Conservation (phyloP, 64 coral and sea anemone genomes). For the Montipora cactus region DNA sequence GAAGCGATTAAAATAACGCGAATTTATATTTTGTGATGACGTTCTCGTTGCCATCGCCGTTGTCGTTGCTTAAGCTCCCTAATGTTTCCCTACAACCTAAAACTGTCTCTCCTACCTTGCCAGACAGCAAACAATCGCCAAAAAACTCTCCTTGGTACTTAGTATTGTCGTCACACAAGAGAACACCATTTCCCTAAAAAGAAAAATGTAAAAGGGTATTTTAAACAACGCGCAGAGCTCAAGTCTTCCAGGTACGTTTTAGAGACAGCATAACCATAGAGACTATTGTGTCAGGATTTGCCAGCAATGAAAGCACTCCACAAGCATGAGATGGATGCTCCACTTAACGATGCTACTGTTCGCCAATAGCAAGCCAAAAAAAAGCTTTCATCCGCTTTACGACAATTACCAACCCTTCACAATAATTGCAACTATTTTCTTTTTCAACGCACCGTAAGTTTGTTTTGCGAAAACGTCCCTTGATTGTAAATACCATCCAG, state of each 20-base stretch:
- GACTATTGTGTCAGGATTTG: too few species aligned
- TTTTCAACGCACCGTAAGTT: constrained; percentile 76
- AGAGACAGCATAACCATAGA: too few species aligned
- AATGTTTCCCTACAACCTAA: background rate
- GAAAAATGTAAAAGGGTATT: background rate
- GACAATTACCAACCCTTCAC: background rate
- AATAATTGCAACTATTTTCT: background rate
- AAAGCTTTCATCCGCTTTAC: too few species aligned
- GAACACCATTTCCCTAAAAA: constrained; percentile 77
- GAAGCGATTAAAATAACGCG: too few species aligned
- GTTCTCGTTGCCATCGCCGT: too few species aligned
- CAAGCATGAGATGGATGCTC: too few species aligned
- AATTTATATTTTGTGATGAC: too few species aligned
- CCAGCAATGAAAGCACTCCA: too few species aligned
- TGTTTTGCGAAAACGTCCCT: constrained; percentile 86
- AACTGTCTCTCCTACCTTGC: constrained; percentile 73
- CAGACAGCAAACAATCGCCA: constrained; percentile 83
- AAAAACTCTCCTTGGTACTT: constrained; percentile 94
- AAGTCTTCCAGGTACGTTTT: background rate
- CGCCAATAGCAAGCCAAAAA: too few species aligned
- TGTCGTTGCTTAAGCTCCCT: too few species aligned
- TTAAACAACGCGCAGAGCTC: background rate
- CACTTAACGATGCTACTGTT: too few species aligned
- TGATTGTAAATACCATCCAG: constrained; percentile 97
- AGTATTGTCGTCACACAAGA: constrained; percentile 95